Conservation (phyloP, 2,888 invertebrate genomes). For the Sceliomorpha sp. region DNA sequence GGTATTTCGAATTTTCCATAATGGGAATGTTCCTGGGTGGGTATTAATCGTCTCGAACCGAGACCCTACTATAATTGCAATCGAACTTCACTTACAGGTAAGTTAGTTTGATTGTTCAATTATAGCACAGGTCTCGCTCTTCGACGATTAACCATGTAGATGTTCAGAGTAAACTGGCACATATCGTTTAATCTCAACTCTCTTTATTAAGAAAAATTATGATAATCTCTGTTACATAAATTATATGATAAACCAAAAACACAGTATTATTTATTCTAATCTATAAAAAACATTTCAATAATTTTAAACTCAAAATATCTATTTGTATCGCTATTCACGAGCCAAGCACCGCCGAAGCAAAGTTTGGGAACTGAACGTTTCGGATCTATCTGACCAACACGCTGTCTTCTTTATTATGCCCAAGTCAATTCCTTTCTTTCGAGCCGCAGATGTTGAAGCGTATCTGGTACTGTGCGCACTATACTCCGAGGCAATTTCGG, state of each 20-base stretch:
- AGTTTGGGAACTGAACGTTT: too few relatives aligned
- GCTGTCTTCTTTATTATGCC: conserved; percentile 33
- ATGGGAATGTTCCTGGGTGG: too few relatives aligned
- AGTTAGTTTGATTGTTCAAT: conserved; percentile 23
- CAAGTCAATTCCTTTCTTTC: conserved; percentile 35
- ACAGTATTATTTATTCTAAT: too few relatives aligned
- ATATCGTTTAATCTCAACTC: neutral
- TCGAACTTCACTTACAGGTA: too few relatives aligned
- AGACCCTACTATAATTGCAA: conserved; percentile 40
- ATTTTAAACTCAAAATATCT: too few relatives aligned
- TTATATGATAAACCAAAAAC: too few relatives aligned
- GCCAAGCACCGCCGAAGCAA: too few relatives aligned
- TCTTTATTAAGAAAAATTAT: neutral
- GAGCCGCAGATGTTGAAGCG: conserved; percentile 41
- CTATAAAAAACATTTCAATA: too few relatives aligned
- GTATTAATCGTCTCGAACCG: conserved; percentile 9
- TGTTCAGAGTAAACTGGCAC: conserved; percentile 2
- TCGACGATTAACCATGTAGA: conserved; percentile 16
- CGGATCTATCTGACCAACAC: conserved; percentile 30
- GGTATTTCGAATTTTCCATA: too few relatives aligned
- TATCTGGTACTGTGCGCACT: conserved; percentile 41
- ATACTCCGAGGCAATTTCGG: conserved; percentile 29
- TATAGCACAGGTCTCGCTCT: too few relatives aligned
- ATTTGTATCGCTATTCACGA: too few relatives aligned
- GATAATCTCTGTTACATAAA: too few relatives aligned